These are phyloP conservation scores for Pseudopipra pipra DNA, from an alignment of 2,113 vertebrate genomes.

Conservation along the genomic window DNA sequence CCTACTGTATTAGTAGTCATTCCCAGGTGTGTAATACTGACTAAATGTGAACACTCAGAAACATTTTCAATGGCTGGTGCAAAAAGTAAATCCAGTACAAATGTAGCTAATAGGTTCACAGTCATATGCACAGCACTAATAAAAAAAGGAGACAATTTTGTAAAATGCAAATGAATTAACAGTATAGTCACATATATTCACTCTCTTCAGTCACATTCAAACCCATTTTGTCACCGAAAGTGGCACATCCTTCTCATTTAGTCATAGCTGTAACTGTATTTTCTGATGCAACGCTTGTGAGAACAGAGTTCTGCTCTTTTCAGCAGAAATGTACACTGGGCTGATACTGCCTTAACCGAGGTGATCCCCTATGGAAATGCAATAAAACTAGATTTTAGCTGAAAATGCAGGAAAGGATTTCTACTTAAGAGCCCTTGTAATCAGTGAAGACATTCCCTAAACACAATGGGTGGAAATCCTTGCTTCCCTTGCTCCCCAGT, in stretches of 20 bases:
- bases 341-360: neutral
- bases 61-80: neutral
- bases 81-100: neutral
- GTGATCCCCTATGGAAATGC: neutral
- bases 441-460: slow-evolving; percentile 20
- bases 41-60: neutral
- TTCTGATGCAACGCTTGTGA: neutral
- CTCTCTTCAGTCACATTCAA: neutral
- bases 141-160: neutral
- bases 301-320: neutral
- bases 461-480: slow-evolving; percentile 61
- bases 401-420: slow-evolving; percentile 35
- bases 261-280: neutral
- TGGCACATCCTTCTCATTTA: neutral
- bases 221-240: neutral
- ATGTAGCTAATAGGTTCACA: neutral
- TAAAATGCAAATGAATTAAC: neutral
- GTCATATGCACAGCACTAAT: neutral
- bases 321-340: neutral
- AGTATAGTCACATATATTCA: neutral
- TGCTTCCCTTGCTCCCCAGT: neutral
- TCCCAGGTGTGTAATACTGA: neutral
- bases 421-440: neutral
- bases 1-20: neutral
- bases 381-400: slow-evolving; percentile 2